Evolutionary conservation across 2,888 invertebrate genomes (phyloP), one percentile per base, ranked within the genome.

Genomic region (Teleiodes luculella): DNA sequence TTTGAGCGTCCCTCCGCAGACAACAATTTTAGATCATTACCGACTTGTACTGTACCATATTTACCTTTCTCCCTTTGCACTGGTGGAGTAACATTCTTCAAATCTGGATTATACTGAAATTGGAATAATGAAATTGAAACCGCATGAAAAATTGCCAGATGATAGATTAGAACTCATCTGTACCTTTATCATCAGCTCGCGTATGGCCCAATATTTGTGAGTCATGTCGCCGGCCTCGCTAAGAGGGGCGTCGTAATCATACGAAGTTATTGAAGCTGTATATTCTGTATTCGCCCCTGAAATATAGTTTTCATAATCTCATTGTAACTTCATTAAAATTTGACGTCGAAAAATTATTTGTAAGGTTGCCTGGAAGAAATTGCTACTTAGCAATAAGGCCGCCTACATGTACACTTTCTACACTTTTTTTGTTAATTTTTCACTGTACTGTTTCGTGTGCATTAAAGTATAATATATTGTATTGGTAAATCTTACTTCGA

Each of bases 201-300:
- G 91, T 51, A 96, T 91, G 3, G 90, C 90, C 61, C 89, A 91
- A 83, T 96, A 98, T 83, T 98, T 98, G 0, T 91, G 86, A 0
- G 97, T 97, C 0, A 95, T 94, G 83, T 97, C 97, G 1, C 98
- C 98, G 53, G 96, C 94, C 83, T 98, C 98, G 13, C 91, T 92
- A 60, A 98, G 82, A 0, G 98, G 98, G 0, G 97, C 95, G 76
- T 97, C 96, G 72, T 97, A 98, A 77, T 98, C 98, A 70, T 97
- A 97, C 2, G 95, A 96, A 2, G 96, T 97, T 46, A 95, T 90
- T 70, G 94, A 94, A 1, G 95, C 92, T 56, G 84, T 81, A 68
- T 91, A 95, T 30, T 63, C 76, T 48, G 82, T 87, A 62, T 90
- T 90, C 3, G 90, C 89, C 55, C 90, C 90, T 90, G 63, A 72